These are phyloP conservation scores for Sciurus carolinensis DNA, from an alignment of 2,797 vertebrate species.

Conservation along the genomic window DNA sequence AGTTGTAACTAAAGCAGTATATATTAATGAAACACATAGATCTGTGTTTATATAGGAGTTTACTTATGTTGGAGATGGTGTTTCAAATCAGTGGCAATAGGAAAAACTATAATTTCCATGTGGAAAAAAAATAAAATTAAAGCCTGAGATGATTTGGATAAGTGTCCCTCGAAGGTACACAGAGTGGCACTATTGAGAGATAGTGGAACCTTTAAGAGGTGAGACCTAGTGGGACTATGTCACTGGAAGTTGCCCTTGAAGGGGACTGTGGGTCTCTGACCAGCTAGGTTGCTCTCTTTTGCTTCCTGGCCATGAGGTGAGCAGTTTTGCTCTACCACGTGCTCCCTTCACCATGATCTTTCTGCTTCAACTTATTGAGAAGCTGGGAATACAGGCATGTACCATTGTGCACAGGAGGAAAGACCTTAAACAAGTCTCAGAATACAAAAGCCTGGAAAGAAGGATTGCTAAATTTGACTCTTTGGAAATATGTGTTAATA, in stretches of 20 bases:
- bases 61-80: conserved; percentile 37
- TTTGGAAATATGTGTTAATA: too few relatives aligned
- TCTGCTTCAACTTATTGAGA: too few relatives aligned
- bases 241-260: neutral
- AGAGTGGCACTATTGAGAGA: neutral
- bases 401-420: too few relatives aligned
- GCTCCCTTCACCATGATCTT: neutral
- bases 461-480: too few relatives aligned
- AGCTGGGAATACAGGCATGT: too few relatives aligned
- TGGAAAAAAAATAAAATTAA: neutral
- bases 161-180: too few relatives aligned
- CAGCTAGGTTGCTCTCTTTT: neutral
- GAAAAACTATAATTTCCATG: neutral
- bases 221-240: neutral
- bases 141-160: neutral
- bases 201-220: neutral
- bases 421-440: too few relatives aligned
- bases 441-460: too few relatives aligned
- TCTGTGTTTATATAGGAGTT: neutral
- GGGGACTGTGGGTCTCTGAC: neutral
- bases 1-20: conserved; percentile 45
- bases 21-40: conserved; percentile 26
- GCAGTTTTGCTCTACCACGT: neutral
- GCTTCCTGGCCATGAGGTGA: neutral
- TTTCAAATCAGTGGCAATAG: neutral